phyloP scores from a whole-genome alignment of 1,140 invertebrate genomes.

The Calephelis nemesis region DNA sequence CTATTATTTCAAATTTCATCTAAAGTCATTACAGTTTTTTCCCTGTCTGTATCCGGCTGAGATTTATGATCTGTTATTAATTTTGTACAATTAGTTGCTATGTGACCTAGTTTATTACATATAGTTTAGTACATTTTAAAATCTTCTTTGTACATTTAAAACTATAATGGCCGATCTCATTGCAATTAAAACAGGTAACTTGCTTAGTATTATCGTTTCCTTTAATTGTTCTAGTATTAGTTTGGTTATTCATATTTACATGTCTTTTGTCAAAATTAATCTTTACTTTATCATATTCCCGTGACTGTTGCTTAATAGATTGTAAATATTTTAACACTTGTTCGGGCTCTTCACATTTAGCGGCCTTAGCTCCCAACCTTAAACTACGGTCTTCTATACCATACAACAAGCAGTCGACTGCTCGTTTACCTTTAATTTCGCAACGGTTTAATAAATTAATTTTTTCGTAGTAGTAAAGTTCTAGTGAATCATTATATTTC shows the following conservation, averaged over 20 bases:
- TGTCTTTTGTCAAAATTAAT: rapidly evolving
- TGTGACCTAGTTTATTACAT: constrained; percentile 27
- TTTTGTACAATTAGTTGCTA: neutral
- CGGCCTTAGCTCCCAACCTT: neutral
- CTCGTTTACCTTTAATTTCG: neutral
- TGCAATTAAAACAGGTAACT: neutral
- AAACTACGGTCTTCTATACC: too few species aligned
- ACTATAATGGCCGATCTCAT: too few species aligned
- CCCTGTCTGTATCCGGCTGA: neutral
- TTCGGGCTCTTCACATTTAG: neutral
- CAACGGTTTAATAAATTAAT: neutral
- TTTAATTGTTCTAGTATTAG: too few species aligned
- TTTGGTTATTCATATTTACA: too few species aligned
- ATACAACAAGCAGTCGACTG: neutral
- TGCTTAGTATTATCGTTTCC: neutral
- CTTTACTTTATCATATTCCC: neutral
- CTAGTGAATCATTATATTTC: neutral
- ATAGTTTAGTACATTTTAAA: constrained; percentile 7
- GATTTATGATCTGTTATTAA: neutral
- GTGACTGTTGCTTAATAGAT: neutral
- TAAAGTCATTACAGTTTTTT: too few species aligned
- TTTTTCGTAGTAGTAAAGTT: neutral
- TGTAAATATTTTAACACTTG: neutral
- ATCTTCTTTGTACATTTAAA: constrained; percentile 4
- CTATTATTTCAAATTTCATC: too few species aligned